Conservation (phyloP, 2,113 vertebrate genomes). For the Lasiurus cinereus region DNA sequence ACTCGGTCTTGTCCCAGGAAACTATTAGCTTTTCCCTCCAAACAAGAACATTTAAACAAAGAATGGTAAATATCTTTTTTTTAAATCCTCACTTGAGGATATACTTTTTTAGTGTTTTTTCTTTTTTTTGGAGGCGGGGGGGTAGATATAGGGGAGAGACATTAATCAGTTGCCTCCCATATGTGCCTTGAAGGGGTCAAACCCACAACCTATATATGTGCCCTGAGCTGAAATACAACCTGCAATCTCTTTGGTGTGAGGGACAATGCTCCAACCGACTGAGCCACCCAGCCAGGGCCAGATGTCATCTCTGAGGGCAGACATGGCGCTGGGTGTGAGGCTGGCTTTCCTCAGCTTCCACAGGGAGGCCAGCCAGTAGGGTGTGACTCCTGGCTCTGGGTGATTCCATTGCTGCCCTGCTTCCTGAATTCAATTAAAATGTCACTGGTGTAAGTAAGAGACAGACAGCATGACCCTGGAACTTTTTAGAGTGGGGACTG, state of each 20-base stretch:
- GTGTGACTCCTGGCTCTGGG: conserved; percentile 20
- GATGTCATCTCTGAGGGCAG: conserved; percentile 76
- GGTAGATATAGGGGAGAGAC: too few relatives aligned
- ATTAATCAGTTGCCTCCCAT: not conserved
- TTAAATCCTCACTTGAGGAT: not conserved
- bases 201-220: not conserved
- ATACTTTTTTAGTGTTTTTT: not conserved
- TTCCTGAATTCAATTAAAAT: not conserved
- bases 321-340: conserved; percentile 47
- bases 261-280: not conserved
- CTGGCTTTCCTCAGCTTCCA: conserved; percentile 76
- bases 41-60: conserved; percentile 71
- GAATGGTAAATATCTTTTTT: conserved; percentile 79
- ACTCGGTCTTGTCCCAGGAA: conserved; percentile 69
- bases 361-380: conserved; percentile 69
- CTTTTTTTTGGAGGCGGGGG: not conserved
- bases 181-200: not conserved
- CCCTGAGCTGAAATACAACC: not conserved
- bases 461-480: not conserved
- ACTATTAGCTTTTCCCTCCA: conserved; percentile 28
- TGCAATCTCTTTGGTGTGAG: not conserved
- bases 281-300: not conserved
- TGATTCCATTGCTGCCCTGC: not conserved
- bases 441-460: not conserved
- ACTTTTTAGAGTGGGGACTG: not conserved